Evolutionary conservation across 2,113 vertebrate species (phyloP).

Genomic region (Panthera uncia): DNA sequence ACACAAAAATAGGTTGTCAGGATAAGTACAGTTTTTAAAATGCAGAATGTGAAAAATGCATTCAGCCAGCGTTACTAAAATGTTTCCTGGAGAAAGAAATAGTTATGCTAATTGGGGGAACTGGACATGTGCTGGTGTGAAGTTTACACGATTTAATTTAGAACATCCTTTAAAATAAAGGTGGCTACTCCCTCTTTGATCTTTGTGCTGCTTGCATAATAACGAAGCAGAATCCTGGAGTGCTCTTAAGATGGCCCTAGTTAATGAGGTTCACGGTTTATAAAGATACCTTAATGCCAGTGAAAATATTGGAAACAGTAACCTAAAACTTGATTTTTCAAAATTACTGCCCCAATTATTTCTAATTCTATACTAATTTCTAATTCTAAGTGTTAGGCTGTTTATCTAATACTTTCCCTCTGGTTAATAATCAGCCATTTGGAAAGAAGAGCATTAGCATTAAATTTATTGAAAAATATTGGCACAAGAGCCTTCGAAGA

Average conservation of each 20-base stretch:
- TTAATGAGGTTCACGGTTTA: conserved; percentile 47
- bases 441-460: conserved; percentile 41
- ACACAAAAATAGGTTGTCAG: neutral
- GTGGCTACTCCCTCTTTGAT: conserved; percentile 40
- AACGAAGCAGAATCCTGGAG: conserved; percentile 2
- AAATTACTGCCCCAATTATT: conserved; percentile 57
- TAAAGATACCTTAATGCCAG: conserved; percentile 57
- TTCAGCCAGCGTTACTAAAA: conserved; percentile 34
- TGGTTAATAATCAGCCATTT: conserved; percentile 41
- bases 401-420: conserved; percentile 48
- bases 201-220: conserved; percentile 27
- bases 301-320: conserved; percentile 31
- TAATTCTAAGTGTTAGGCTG: conserved; percentile 26
- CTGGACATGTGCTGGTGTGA: neutral
- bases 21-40: conserved; percentile 7
- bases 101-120: conserved; percentile 56
- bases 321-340: conserved; percentile 59
- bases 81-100: neutral
- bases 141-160: conserved; percentile 62
- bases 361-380: conserved; percentile 46
- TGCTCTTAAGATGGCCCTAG: conserved; percentile 55
- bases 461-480: conserved; percentile 52
- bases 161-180: conserved; percentile 62
- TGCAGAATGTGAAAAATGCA: conserved; percentile 37
- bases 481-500: neutral